These are phyloP conservation scores for Rhagonycha fulva DNA, from an alignment of 2,888 invertebrate species.

Conservation along the genomic window DNA sequence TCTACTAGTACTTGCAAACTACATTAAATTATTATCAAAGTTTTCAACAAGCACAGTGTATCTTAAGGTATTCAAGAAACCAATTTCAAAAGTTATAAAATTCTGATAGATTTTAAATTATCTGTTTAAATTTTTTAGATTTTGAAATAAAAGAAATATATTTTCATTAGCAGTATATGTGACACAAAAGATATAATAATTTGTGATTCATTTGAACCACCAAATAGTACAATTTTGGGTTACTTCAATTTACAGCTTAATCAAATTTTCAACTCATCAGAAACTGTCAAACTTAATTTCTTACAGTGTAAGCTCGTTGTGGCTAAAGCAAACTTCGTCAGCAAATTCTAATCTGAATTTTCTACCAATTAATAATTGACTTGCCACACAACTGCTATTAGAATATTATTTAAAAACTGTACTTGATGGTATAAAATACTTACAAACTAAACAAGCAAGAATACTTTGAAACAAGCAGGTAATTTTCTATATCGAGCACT, in stretches of 20 bases:
- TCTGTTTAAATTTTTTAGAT: not conserved
- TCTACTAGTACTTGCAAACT: not conserved
- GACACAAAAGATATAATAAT: not conserved
- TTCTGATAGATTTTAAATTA: not conserved
- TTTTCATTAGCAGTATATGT: not conserved
- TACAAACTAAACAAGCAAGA: not conserved
- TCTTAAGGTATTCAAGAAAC: not conserved
- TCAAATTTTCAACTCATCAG: not conserved
- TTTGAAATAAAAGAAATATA: not conserved
- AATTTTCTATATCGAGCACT: too few species aligned
- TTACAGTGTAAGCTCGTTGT: not conserved
- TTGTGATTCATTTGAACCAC: not conserved
- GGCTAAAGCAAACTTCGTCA: not conserved
- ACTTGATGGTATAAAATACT: not conserved
- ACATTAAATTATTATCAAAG: not conserved
- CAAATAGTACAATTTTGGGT: not conserved
- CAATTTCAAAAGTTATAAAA: not conserved
- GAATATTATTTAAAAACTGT: not conserved
- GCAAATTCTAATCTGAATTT: not conserved
- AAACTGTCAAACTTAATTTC: not conserved
- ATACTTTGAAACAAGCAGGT: not conserved
- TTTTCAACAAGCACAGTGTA: not conserved
- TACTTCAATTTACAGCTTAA: not conserved
- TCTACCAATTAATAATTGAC: not conserved
- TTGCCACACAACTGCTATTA: not conserved